phyloP scores from a whole-genome alignment of 2,888 invertebrate genomes.

The Orchesella flavescens region DNA sequence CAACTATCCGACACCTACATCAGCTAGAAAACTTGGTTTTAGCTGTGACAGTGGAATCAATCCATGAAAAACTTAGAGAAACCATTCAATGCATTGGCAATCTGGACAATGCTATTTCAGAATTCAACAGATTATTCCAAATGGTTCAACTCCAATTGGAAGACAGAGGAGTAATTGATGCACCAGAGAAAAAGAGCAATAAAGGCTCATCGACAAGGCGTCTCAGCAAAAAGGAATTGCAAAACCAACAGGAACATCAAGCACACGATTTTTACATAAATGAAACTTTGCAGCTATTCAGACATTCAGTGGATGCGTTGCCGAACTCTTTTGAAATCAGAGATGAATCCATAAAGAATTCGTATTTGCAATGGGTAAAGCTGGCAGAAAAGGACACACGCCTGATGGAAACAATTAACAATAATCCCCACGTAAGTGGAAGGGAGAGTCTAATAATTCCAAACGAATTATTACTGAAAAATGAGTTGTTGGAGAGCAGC shows the following conservation, averaged over 20 bases:
- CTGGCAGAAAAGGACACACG: conserved; percentile 26
- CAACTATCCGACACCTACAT: background rate
- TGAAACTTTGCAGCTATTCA: conserved; percentile 31
- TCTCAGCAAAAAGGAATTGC: background rate
- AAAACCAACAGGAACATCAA: background rate
- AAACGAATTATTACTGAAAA: background rate
- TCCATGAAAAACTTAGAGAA: conserved; percentile 12
- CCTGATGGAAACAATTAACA: background rate
- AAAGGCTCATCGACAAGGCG: too few species aligned
- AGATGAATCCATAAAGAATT: background rate
- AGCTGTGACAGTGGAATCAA: conserved; percentile 27
- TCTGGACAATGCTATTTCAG: conserved; percentile 14
- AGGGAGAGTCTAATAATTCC: background rate
- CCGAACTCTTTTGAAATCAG: conserved; percentile 27
- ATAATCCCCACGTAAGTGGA: background rate
- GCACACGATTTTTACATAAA: conserved; percentile 20
- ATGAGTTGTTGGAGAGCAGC: too few species aligned
- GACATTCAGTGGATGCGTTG: conserved; percentile 23
- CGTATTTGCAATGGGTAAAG: conserved; percentile 9
- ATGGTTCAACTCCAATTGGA: conserved; percentile 39
- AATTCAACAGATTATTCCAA: conserved; percentile 38
- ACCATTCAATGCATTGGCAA: conserved; percentile 6
- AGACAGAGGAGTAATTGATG: conserved; percentile 26
- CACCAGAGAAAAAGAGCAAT: too few species aligned
- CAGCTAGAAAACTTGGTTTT: conserved; percentile 37